Evolutionary conservation across 2,113 vertebrate genomes (phyloP).

Genomic region (mouse (Mus musculus)): DNA sequence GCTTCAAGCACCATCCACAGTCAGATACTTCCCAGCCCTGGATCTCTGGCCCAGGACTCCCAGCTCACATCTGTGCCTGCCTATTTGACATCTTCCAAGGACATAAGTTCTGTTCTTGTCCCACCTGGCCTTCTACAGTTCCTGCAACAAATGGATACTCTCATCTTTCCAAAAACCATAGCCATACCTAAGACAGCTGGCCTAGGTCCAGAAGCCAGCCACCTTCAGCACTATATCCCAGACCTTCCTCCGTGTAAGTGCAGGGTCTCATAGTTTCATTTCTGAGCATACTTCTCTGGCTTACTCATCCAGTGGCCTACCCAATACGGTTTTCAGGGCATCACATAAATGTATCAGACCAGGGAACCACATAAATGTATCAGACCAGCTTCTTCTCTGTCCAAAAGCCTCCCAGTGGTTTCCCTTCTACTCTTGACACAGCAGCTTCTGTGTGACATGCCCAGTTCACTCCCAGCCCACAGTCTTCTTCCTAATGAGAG

Average conservation of each 20-base stretch:
- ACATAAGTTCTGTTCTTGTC: not conserved
- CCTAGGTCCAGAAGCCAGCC: not conserved
- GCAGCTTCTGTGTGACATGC: no score
- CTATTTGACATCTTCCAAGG: not conserved
- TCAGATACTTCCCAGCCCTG: not conserved
- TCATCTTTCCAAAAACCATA: no score
- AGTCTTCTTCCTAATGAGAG: accelerated
- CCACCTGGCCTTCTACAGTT: not conserved
- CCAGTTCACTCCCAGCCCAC: no score
- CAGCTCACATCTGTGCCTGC: no score
- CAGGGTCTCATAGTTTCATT: accelerated
- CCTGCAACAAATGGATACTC: not conserved
- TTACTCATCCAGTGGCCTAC: no score
- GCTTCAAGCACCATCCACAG: not conserved
- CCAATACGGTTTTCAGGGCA: not conserved
- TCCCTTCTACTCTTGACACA: not conserved
- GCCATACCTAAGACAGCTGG: not conserved
- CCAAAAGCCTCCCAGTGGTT: not conserved
- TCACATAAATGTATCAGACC: not conserved
- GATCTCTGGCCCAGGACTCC: not conserved
- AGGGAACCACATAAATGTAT: not conserved
- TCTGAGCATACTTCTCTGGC: not conserved
- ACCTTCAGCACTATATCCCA: not conserved
- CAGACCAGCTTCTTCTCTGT: not conserved
- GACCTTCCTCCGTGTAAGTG: accelerated